A percentile compares a stretch with the other conserved stretches of the same genome.
Conservation (phyloP, 2,797 vertebrate genomes). For the Sorex maritimensis region DNA sequence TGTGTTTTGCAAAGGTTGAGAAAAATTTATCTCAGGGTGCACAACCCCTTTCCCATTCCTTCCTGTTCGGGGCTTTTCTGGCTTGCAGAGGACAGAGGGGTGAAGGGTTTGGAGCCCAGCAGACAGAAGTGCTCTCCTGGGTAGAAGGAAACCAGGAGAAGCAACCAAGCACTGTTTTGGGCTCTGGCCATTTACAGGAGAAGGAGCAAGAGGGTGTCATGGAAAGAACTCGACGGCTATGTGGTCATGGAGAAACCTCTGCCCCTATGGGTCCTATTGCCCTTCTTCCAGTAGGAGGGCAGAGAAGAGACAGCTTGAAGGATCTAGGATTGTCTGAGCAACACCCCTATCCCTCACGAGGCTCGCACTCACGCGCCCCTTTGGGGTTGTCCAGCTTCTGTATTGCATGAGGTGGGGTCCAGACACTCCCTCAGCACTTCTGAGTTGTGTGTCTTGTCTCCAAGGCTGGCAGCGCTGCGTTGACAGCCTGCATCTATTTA, state of each 20-base stretch:
- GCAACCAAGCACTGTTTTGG: not conserved
- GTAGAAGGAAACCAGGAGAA: not conserved
- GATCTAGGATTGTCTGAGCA: not conserved
- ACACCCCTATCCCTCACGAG: not conserved
- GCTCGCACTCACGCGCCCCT: no score
- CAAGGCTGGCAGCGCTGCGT: not conserved
- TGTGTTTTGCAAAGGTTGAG: conserved; percentile 15
- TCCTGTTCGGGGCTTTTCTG: not conserved
- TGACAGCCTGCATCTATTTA: conserved; percentile 40
- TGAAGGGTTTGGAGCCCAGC: not conserved
- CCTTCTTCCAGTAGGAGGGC: not conserved
- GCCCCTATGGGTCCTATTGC: not conserved
- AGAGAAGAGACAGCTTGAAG: not conserved
- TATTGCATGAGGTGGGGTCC: not conserved
- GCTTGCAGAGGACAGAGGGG: not conserved
- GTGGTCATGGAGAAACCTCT: not conserved
- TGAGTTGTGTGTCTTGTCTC: not conserved
- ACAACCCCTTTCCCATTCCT: not conserved
- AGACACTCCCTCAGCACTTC: not conserved
- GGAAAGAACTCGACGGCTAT: not conserved
- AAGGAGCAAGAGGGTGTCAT: not conserved
- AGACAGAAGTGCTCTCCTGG: no score
- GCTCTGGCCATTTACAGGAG: not conserved
- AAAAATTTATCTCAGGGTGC: not conserved
- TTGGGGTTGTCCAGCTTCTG: not conserved